Evolutionary conservation across 92 coral and sea anemone species (phyloP).

Genomic region (Epizoanthus stellaris): DNA sequence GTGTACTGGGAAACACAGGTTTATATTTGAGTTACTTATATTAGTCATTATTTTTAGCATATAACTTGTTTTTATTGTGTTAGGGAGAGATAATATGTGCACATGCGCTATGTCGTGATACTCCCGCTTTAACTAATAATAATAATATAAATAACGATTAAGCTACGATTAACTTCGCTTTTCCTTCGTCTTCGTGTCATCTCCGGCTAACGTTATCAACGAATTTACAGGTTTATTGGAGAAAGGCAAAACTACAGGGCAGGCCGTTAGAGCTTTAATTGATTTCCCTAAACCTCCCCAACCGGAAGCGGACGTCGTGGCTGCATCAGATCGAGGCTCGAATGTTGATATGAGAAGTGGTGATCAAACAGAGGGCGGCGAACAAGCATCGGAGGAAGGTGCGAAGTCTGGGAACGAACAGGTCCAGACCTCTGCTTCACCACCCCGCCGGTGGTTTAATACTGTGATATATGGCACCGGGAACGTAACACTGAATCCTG

Average conservation of each 20-base stretch:
- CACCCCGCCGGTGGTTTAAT: constrained; percentile 81
- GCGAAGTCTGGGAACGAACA: constrained; percentile 25
- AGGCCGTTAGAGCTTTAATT: constrained; percentile 76
- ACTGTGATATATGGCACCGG: constrained; percentile 93
- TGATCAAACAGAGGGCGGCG: constrained; percentile 35
- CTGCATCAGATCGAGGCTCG: constrained; percentile 77
- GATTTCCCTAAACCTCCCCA: constrained; percentile 79
- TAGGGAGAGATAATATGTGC: no score
- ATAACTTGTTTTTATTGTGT: no score
- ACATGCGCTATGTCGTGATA: no score
- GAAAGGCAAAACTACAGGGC: constrained; percentile 83
- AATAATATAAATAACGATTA: no score
- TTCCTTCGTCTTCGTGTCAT: no score
- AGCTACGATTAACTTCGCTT: no score
- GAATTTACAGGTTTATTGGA: constrained; percentile 74
- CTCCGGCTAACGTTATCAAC: no score
- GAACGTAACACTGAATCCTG: constrained; percentile 64
- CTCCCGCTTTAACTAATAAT: no score
- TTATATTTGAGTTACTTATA: no score
- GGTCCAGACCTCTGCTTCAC: constrained; percentile 41
- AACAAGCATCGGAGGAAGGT: constrained; percentile 4
- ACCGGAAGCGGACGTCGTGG: constrained; percentile 60
- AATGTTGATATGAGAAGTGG: constrained; percentile 42
- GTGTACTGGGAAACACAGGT: no score
- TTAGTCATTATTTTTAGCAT: no score